Evolutionary conservation across 1,140 invertebrate species (phyloP), one percentile per base, ranked within the genome.

Genomic region (Glossosoma conforme): DNA sequence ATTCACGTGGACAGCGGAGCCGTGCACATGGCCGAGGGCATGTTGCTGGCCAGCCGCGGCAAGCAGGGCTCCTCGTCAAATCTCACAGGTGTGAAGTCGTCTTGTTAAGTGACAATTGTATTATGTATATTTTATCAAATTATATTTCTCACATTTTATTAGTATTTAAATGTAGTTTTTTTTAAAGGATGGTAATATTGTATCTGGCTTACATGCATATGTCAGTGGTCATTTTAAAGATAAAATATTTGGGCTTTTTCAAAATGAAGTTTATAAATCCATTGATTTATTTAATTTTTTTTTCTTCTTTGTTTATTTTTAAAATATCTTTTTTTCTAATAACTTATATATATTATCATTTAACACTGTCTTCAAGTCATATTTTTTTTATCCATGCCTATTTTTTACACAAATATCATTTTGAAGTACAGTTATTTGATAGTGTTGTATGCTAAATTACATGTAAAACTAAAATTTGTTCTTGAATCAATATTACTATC

Each of bases 61-160:
- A 87, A 88, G 64, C 89, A 89, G 62, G 87, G 87, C 49, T 90
- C 87, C 51, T 83, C 79, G 56, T 85, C 87, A 45, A 89, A 89
- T 74, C 77, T 91, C 53, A 84, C 84, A 63, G 87, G 87, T 90
- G 15, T 33, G 30, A 13, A 4, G 10, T 33, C 13, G 15, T 15
- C 30, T 33, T 13, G 3, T 33, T 33, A 15, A 33, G 13, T 13
- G 13, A 33, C 13, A 13, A 13, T 3, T 33, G 30, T 11, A 13
- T 33, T 33, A 33, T 33, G n/a, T 33, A 13, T 33, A 33, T 33
- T 33, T 33, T 2, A 3, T 15, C n/a, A 4, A 13, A 33, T 33
- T 3, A 33, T 14, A 32, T 10, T n/a, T 32, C 14, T 32, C 14
- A 6, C 5, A n/a, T 20, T 38, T 38, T 8, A 38, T 17, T 5